Conservation (phyloP, 1,140 invertebrate genomes). For the Hylyphantes graminicola region DNA sequence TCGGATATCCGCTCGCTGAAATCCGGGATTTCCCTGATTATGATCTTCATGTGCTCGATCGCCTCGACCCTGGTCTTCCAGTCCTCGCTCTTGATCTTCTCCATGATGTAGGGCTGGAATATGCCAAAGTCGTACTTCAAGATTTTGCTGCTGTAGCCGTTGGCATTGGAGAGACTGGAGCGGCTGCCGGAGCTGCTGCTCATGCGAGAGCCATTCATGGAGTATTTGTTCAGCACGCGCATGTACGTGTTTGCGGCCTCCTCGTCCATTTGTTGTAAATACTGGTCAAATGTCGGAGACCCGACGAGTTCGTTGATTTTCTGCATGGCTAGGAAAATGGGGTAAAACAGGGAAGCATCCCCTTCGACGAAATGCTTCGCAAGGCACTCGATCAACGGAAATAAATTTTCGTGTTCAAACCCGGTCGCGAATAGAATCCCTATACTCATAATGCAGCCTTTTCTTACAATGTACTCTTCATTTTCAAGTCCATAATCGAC, state of each 20-base stretch:
- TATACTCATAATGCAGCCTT: constrained; percentile 62
- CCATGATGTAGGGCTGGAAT: constrained; percentile 51
- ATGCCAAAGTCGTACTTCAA: constrained; percentile 57
- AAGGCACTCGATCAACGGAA: constrained; percentile 61
- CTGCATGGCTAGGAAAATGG: constrained; percentile 63
- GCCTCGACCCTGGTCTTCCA: constrained; percentile 73
- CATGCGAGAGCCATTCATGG: constrained; percentile 33
- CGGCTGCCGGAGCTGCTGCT: constrained; percentile 54
- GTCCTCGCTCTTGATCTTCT: constrained; percentile 67
- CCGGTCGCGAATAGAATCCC: constrained; percentile 63
- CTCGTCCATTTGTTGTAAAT: constrained; percentile 57
- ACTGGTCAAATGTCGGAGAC: constrained; percentile 32
- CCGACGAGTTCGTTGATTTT: constrained; percentile 62
- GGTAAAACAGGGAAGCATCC: constrained; percentile 63
- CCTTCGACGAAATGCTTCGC: constrained; percentile 61
- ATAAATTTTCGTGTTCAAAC: constrained; percentile 62
- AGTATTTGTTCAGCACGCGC: constrained; percentile 48
- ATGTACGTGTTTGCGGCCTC: constrained; percentile 54
- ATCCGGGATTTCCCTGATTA: constrained; percentile 46
- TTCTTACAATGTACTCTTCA: constrained; percentile 52
- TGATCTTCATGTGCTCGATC: constrained; percentile 70
- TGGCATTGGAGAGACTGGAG: constrained; percentile 44
- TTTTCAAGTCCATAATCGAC: constrained; percentile 62
- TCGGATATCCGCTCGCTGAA: constrained; percentile 53
- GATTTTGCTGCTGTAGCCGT: constrained; percentile 32